Base-by-base conservation (phyloP, 23 tunicate genomes). In the Trididemnum nubilum region DNA sequence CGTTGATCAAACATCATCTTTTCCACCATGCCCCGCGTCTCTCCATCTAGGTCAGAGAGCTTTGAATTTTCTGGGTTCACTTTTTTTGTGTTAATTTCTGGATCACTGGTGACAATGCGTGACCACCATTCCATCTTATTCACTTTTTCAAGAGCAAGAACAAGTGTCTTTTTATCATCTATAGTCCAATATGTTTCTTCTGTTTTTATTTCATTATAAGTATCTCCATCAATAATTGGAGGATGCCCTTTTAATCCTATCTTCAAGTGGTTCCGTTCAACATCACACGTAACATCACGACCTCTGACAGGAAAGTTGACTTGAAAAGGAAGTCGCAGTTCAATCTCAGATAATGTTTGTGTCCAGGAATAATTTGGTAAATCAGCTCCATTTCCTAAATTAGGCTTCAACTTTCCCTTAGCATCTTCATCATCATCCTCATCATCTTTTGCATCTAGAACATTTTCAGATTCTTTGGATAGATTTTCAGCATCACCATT, bases 1-100 rank as follows among this genome's bases (percentile, higher is more conserved):
- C 87, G 90, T 51, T 94, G 99, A 39, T 94, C 99, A 64, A 76
- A 94, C 99, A 94, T 94, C 99, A 94, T 94, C 50, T 94, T 94
- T 57, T 94, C 99, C 18, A 94, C 99, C 99, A 94, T 94, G 27
- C 95, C 94, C 31, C 99, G 67, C 22, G 99, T 94, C 49, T 94
- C 99, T 12, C 99, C 99, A 72, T 94, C 99, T 72, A 94, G 71
- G 34, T 94, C 99, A 5, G 91, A 76, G 15, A 94, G 35, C 60
- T 94, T 85, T 54, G 99, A 94, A 63, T 89, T 94, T 34, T 94
- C 99, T 0, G 99, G 99, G 33, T 89, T 86, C 44, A 94, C 99
- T 64, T 94, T 94, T 66, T 76, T 85, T 18, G 91, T 89, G 88
- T 94, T 94, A 38, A 94, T 89, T 34, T 85, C 90, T 18, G 96